Evolutionary conservation across 2,888 invertebrate species (phyloP).

Genomic region (Cephus nigrinus): DNA sequence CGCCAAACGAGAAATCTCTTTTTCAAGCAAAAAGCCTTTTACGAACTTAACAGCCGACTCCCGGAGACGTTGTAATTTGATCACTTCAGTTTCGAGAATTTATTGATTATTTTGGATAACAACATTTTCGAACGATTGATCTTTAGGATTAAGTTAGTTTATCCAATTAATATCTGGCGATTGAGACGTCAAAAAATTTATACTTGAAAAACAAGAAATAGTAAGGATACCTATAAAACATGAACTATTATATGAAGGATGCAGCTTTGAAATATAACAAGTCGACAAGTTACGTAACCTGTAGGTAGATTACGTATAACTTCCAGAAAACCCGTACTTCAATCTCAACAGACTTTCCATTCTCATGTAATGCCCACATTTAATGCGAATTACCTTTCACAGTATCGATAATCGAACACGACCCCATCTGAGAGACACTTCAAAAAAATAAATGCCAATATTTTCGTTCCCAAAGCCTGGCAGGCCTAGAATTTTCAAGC

Average conservation of each 20-base stretch:
- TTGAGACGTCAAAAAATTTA: not conserved
- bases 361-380: not conserved
- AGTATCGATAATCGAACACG: not conserved
- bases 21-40: not conserved
- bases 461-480: not conserved
- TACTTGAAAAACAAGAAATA: not conserved
- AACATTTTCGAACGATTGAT: not conserved
- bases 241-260: not conserved
- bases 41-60: not conserved
- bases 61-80: too few relatives aligned
- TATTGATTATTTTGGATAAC: not conserved
- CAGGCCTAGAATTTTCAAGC: constrained; percentile 47
- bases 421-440: not conserved
- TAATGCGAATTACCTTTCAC: not conserved
- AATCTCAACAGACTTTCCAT: not conserved
- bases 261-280: not conserved
- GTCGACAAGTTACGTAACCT: too few relatives aligned
- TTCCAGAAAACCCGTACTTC: not conserved
- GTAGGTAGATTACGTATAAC: too few relatives aligned
- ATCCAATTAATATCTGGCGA: not conserved
- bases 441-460: not conserved
- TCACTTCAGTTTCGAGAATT: not conserved
- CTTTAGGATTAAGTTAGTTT: not conserved
- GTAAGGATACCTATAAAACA: too few relatives aligned
- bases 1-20: not conserved